phyloP scores from a whole-genome alignment of 2,113 vertebrate species.

The Chaetura pelagica region DNA sequence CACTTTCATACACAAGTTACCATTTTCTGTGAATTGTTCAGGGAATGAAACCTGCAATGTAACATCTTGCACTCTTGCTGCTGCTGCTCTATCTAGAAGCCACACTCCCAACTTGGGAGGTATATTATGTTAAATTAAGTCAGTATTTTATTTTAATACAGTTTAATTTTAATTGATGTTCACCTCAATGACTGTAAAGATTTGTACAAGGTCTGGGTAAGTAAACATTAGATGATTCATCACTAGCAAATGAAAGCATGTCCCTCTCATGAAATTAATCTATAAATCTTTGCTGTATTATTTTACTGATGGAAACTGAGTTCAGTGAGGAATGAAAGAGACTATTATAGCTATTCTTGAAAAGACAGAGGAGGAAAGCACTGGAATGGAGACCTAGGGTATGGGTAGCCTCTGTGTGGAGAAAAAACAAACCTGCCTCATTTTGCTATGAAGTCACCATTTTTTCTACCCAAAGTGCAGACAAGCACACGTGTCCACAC shows the following conservation, averaged over 20 bases:
- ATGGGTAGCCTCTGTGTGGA: neutral
- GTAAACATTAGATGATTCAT: conserved; percentile 63
- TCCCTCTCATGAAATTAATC: conserved; percentile 14
- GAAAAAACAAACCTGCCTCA: neutral
- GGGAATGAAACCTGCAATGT: neutral
- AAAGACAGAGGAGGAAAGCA: neutral
- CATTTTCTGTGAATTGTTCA: neutral
- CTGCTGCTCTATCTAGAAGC: neutral
- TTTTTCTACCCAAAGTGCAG: neutral
- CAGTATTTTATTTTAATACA: conserved; percentile 47
- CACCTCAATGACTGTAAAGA: conserved; percentile 37
- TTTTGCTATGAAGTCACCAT: neutral
- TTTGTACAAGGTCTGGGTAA: conserved; percentile 42
- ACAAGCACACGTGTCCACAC: accelerated
- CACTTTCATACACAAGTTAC: neutral
- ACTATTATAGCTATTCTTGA: neutral
- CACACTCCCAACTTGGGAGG: neutral
- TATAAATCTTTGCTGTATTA: conserved; percentile 27
- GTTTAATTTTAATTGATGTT: conserved; percentile 59
- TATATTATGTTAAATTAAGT: conserved; percentile 21
- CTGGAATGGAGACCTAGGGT: neutral
- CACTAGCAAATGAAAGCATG: neutral
- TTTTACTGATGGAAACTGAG: conserved; percentile 14
- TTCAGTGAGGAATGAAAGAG: conserved; percentile 30
- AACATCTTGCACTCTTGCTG: neutral